Conservation (phyloP, 2,888 invertebrate species). For the Orthosia incerta region DNA sequence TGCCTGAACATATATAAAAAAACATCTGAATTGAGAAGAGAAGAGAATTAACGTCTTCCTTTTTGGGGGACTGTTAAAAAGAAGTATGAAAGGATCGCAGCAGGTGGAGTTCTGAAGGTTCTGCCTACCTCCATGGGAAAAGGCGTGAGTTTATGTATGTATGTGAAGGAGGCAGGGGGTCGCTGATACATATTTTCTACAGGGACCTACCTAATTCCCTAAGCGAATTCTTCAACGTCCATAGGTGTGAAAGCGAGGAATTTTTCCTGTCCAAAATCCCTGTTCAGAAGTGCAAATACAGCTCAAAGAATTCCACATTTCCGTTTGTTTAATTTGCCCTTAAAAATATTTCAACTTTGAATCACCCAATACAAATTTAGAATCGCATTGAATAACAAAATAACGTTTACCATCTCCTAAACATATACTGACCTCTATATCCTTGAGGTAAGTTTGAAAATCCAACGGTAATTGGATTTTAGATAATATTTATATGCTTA, state of each 20-base stretch:
- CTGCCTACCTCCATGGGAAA: too few species aligned
- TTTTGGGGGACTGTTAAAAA: too few species aligned
- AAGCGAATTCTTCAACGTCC: too few species aligned
- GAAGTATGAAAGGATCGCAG: too few species aligned
- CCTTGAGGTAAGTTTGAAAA: neutral
- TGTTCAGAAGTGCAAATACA: neutral
- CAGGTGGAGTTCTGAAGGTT: too few species aligned
- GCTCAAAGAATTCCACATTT: conserved; percentile 21
- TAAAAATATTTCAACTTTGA: conserved; percentile 60
- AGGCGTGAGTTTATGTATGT: too few species aligned
- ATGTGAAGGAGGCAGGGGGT: too few species aligned
- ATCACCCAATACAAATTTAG: conserved; percentile 50
- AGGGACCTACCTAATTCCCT: too few species aligned
- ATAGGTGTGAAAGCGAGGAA: neutral
- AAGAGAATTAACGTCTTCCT: too few species aligned
- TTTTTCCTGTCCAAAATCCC: neutral
- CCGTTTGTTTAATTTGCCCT: conserved; percentile 44
- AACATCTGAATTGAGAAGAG: too few species aligned
- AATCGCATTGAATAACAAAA: conserved; percentile 28
- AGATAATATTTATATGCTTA: conserved; percentile 29
- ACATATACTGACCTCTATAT: conserved; percentile 5
- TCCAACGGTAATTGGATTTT: conserved; percentile 26
- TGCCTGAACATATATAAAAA: too few species aligned
- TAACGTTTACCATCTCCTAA: neutral
- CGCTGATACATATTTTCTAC: too few species aligned